phyloP scores from a whole-genome alignment of 2,797 vertebrate genomes.

The Dicrostonyx torquatus region DNA sequence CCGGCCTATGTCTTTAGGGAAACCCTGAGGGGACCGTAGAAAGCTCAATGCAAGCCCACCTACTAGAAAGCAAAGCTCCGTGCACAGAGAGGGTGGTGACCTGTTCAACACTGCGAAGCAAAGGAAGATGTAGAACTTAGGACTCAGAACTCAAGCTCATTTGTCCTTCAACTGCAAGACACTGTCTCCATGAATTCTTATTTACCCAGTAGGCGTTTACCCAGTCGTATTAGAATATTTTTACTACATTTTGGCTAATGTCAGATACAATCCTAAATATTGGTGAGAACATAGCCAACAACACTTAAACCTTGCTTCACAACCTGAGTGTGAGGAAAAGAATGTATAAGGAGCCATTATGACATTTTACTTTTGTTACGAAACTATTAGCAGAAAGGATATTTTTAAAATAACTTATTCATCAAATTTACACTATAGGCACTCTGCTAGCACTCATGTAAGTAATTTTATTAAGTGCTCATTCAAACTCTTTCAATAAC shows the following conservation, averaged over 20 bases:
- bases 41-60: neutral
- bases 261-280: neutral
- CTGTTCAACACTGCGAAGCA: neutral
- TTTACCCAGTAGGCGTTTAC: neutral
- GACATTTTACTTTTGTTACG: conserved; percentile 5
- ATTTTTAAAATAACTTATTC: neutral
- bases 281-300: neutral
- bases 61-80: neutral
- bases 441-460: neutral
- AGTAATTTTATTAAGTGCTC: neutral
- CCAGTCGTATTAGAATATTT: neutral
- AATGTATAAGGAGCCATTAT: neutral
- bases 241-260: neutral
- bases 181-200: neutral
- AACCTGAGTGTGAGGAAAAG: neutral
- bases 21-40: neutral
- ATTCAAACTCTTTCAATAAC: neutral
- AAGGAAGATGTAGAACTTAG: conserved; percentile 47
- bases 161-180: conserved; percentile 5
- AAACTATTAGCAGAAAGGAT: neutral
- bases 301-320: neutral
- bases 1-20: fast-evolving
- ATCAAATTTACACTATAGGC: neutral
- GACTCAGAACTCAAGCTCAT: neutral
- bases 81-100: neutral